Evolutionary conservation across 1,140 invertebrate genomes (phyloP).

Genomic region (Caenorhabditis inopinata): DNA sequence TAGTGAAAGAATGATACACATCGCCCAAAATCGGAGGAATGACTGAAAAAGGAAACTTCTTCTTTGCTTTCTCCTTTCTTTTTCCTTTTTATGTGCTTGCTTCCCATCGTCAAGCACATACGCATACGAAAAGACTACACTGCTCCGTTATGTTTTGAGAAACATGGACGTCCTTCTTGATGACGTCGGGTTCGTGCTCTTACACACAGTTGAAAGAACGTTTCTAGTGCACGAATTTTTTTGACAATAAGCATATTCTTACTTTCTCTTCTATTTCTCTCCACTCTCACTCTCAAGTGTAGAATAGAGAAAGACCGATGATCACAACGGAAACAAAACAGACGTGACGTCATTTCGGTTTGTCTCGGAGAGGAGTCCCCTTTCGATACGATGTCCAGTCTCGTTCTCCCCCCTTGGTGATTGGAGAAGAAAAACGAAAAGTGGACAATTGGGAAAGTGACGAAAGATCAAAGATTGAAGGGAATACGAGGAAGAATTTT

Average conservation of each 20-base stretch:
- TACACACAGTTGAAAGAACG: too few relatives aligned
- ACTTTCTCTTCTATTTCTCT: constrained; percentile 6
- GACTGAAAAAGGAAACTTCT: neutral
- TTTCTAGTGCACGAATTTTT: neutral
- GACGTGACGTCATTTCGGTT: constrained; percentile 10
- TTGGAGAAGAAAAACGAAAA: neutral
- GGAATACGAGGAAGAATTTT: neutral
- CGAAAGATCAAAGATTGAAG: neutral
- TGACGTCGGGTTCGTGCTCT: too few relatives aligned
- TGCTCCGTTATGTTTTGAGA: neutral
- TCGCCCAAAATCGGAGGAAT: neutral
- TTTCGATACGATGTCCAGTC: neutral
- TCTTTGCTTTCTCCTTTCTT: neutral
- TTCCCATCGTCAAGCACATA: constrained; percentile 8
- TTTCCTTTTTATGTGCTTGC: constrained; percentile 6
- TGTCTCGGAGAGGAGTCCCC: neutral
- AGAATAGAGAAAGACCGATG: constrained; percentile 9
- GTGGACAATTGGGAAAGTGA: constrained; percentile 10
- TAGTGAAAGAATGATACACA: neutral
- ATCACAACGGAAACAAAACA: constrained; percentile 15
- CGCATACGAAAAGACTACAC: neutral
- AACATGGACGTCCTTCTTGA: neutral
- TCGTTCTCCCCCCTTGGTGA: neutral
- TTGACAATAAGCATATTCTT: neutral
- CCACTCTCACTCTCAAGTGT: neutral